These are phyloP conservation scores for Hirundo rustica DNA, from an alignment of 2,797 vertebrate species.

Conservation along the genomic window DNA sequence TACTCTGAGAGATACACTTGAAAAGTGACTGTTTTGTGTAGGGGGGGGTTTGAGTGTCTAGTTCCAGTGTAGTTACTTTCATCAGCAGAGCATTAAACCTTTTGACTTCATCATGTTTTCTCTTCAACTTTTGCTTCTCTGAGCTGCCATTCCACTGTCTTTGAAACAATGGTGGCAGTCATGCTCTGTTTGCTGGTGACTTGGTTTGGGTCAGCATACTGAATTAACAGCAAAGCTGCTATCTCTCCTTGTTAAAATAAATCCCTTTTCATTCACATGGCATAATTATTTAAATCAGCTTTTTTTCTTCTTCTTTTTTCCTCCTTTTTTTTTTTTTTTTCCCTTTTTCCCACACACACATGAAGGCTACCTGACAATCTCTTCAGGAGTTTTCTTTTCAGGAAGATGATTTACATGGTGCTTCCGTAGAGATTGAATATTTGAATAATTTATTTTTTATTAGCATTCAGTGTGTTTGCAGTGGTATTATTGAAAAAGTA, in stretches of 20 bases:
- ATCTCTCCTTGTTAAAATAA: neutral
- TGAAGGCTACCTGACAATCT: slow-evolving; percentile 1
- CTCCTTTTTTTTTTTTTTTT: neutral
- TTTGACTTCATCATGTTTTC: neutral
- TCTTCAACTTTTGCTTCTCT: neutral
- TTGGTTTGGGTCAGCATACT: neutral
- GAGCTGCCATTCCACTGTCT: neutral
- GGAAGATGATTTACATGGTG: neutral
- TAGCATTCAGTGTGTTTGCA: slow-evolving; percentile 41
- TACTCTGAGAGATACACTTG: neutral
- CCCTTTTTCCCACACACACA: accelerated
- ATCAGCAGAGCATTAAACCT: neutral
- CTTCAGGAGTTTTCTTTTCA: slow-evolving; percentile 40
- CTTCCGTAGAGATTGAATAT: slow-evolving; percentile 3
- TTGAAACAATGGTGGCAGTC: neutral
- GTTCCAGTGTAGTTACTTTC: neutral
- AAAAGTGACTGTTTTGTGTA: neutral
- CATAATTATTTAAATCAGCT: neutral
- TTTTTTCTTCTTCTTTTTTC: neutral
- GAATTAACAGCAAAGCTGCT: neutral
- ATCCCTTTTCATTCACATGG: neutral
- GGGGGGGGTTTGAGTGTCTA: neutral
- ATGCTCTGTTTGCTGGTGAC: neutral
- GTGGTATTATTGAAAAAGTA: slow-evolving; percentile 17
- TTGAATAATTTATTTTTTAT: slow-evolving; percentile 63